These are phyloP conservation scores for Drosophila suboccidentalis DNA, from an alignment of 2,888 invertebrate species.

Conservation along the genomic window DNA sequence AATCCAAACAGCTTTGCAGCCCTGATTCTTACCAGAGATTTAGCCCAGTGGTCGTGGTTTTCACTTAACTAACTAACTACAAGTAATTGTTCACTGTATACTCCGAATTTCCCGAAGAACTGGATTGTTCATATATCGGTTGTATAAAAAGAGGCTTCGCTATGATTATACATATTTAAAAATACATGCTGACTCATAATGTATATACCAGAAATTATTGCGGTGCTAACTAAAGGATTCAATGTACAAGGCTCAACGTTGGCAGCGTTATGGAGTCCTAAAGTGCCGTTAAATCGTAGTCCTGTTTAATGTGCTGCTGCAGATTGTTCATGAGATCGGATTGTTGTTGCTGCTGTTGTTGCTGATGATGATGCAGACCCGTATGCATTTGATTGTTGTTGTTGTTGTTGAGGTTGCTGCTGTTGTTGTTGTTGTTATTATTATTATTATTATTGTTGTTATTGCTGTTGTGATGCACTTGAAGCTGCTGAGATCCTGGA, in stretches of 20 bases:
- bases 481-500: conserved; percentile 76
- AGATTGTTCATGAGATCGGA: conserved; percentile 84
- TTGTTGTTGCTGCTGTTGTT: conserved; percentile 82
- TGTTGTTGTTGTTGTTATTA: conserved; percentile 61
- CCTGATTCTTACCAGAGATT: conserved; percentile 7
- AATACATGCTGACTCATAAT: conserved; percentile 29
- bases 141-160: conserved; percentile 40
- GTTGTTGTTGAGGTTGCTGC: conserved; percentile 53
- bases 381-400: conserved; percentile 82
- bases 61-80: conserved; percentile 75
- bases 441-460: conserved; percentile 44
- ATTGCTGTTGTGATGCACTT: conserved; percentile 48
- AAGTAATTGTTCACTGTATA: conserved; percentile 83
- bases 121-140: conserved; percentile 3
- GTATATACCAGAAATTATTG: conserved; percentile 31
- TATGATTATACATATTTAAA: conserved; percentile 19
- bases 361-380: conserved; percentile 66
- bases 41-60: conserved; percentile 49
- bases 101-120: conserved; percentile 79
- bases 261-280: conserved; percentile 84
- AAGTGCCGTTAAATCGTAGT: conserved; percentile 94
- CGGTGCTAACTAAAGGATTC: conserved; percentile 58
- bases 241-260: conserved; percentile 42
- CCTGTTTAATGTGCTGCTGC: conserved; percentile 90
- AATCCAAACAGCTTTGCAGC: conserved; percentile 6